A percentile compares a stretch with the other conserved stretches of the same genome.
Conservation (phyloP, 2,113 vertebrate species). For the Pogona vitticeps region DNA sequence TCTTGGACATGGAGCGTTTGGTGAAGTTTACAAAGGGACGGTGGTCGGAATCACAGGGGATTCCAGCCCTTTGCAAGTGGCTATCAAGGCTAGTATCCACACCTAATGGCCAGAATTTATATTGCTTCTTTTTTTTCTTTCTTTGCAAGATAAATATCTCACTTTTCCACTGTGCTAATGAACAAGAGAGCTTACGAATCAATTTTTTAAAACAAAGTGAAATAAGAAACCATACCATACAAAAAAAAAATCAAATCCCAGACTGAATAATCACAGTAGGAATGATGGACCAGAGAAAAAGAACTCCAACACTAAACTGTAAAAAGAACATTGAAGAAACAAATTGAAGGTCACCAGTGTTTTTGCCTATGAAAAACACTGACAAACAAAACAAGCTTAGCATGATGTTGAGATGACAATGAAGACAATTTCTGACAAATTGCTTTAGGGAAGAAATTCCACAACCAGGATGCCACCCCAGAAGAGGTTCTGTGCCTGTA, state of each 20-base stretch:
- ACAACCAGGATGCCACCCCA: not conserved
- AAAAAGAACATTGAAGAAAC: not conserved
- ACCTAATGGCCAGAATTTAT: not conserved
- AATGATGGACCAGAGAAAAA: not conserved
- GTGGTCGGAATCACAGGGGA: constrained; percentile 86
- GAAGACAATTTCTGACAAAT: not conserved
- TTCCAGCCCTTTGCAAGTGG: constrained; percentile 85
- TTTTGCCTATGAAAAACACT: not conserved
- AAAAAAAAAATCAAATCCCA: not conserved
- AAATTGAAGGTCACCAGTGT: not conserved
- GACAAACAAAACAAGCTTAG: not conserved
- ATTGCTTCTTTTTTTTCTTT: not conserved
- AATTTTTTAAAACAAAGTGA: too few relatives aligned
- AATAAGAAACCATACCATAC: not conserved
- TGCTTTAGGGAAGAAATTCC: not conserved
- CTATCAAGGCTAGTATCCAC: constrained; percentile 86
- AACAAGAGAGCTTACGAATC: not conserved
- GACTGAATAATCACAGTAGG: not conserved
- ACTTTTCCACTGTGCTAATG: not conserved
- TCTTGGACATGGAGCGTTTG: constrained; percentile 91
- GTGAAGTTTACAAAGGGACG: constrained; percentile 91
- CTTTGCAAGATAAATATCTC: not conserved
- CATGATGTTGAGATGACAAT: not conserved
- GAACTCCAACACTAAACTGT: not conserved
- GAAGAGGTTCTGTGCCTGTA: not conserved